These are phyloP conservation scores for Araneus ventricosus DNA, from an alignment of 1,140 invertebrate species.

Conservation along the genomic window DNA sequence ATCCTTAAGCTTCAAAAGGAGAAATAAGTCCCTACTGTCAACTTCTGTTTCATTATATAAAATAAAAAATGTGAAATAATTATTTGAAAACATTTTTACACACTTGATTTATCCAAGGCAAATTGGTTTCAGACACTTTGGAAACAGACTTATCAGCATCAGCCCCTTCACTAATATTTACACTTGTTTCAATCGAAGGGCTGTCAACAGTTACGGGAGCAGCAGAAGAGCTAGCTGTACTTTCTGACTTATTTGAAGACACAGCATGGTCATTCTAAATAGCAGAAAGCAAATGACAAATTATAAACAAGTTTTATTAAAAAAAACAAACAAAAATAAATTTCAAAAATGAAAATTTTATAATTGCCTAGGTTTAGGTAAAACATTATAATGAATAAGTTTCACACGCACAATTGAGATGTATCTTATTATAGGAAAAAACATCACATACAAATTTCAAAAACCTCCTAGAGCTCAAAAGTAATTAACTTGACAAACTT, in stretches of 20 bases:
- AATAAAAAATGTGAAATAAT: no score
- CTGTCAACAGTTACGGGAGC: neutral
- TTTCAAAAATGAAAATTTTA: neutral
- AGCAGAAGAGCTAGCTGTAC: neutral
- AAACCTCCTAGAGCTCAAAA: no score
- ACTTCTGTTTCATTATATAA: no score
- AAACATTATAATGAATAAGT: no score
- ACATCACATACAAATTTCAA: no score
- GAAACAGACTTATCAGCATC: slow-evolving; percentile 24
- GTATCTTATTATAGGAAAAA: no score
- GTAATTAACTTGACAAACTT: no score
- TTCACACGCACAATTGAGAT: no score
- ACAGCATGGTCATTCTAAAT: slow-evolving; percentile 34
- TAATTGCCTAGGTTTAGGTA: no score
- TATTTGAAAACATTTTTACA: neutral
- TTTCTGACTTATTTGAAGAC: slow-evolving; percentile 1
- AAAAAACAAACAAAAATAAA: neutral
- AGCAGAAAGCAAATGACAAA: neutral
- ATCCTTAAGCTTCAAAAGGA: no score
- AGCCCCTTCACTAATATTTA: neutral
- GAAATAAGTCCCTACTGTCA: no score
- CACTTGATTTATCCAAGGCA: slow-evolving; percentile 50
- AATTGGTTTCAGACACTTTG: neutral
- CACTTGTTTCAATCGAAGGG: neutral
- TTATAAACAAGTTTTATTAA: neutral